Base-by-base conservation (phyloP, 2,113 vertebrate species). In the Oxygymnocypris stewartii region DNA sequence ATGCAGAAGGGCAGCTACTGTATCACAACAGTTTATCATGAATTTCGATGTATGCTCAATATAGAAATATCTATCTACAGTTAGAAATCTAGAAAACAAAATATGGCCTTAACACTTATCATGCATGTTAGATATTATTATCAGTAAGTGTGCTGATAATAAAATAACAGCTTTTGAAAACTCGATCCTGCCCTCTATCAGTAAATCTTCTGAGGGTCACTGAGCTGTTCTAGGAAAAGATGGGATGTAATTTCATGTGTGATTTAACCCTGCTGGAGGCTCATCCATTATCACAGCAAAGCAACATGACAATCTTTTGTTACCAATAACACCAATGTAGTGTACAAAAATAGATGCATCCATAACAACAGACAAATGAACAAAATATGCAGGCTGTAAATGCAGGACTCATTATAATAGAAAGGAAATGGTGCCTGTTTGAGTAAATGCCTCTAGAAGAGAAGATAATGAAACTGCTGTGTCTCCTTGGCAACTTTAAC, bases 401-500 rank as follows among this genome's bases (percentile, higher is more conserved):
- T 73, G 44, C 20, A 57, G 31, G 23, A 74, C 51, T 63, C 54
- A 4, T 42, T 74, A 28, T 51, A n/a, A 28, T 51, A 35, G 49
- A 84, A 59, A 84, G 82, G 82, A 84, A 69, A 84, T 7, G 35
- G 49, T 59, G 49, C 23, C 35, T 6, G 23, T 40, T 74, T 74
- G 49, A 57, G 28, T 42, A 59, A 84, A 84, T 74, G 49, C 47
- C 31, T 40, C 82, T 74, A 84, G 49, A 74, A 59, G 82, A 25
- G 49, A 74, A 75, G 23, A 84, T 84, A 84, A 84, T 74, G 31
- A 59, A 84, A 59, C 65, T 84, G 82, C 67, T 57, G 82, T 51
- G 63, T 74, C 67, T 74, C 82, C 67, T 59, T 74, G 82, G 82
- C 82, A 84, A 84, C 82, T 84, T 84, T 84, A 35, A 69, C 42